A percentile compares a stretch with the other conserved stretches of the same genome.
Evolutionary conservation across 2,797 vertebrate species (phyloP).

Genomic region (Pangasius djambal): DNA sequence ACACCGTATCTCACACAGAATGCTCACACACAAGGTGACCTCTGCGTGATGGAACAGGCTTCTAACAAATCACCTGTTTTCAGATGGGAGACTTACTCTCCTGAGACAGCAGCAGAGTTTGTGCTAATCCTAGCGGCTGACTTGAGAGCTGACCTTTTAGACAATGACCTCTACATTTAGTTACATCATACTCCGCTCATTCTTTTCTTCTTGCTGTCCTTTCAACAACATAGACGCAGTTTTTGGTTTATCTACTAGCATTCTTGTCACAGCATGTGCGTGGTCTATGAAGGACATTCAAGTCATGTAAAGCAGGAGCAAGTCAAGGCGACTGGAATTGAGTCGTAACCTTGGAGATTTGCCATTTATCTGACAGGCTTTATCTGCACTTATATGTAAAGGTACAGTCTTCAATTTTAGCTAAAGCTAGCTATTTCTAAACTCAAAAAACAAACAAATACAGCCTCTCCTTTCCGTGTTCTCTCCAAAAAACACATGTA

Average conservation of each 20-base stretch:
- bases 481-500: background rate
- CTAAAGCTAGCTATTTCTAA: background rate
- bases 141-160: conserved; percentile 32
- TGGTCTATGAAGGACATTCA: background rate
- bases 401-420: background rate
- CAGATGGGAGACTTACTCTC: conserved; percentile 33
- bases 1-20: conserved; percentile 28
- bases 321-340: background rate
- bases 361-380: background rate
- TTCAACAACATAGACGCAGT: background rate
- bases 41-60: conserved; percentile 47
- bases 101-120: conserved; percentile 21
- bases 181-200: conserved; percentile 16
- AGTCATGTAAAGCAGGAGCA: background rate
- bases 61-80: conserved; percentile 44
- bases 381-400: background rate
- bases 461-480: background rate
- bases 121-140: conserved; percentile 34
- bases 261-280: background rate
- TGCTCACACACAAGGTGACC: conserved; percentile 51
- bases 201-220: background rate
- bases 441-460: background rate
- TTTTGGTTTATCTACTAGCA: background rate
- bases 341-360: background rate
- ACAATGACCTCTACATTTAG: conserved; percentile 29